These are phyloP conservation scores for Montipora foliosa DNA, from an alignment of 64 coral and sea anemone species.

Conservation along the genomic window DNA sequence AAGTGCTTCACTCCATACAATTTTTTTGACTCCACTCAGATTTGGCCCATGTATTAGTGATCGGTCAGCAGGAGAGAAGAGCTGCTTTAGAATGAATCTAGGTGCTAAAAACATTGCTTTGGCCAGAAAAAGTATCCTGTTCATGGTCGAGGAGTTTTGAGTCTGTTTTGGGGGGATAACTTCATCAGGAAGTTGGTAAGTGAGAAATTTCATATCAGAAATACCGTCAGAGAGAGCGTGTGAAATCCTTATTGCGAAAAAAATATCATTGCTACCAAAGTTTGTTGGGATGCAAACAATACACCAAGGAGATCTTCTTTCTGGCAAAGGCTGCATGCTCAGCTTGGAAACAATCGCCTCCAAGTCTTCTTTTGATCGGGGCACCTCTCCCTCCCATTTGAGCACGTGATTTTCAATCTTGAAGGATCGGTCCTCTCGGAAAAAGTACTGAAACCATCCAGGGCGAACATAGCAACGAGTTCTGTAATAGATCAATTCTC, in stretches of 20 bases:
- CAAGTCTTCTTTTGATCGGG: conserved; percentile 83
- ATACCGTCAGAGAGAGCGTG: conserved; percentile 92
- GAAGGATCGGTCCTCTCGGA: conserved; percentile 82
- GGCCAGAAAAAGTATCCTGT: conserved; percentile 30
- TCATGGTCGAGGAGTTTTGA: conserved; percentile 59
- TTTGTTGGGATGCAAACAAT: conserved; percentile 80
- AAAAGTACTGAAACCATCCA: conserved; percentile 95
- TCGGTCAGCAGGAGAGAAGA: conserved; percentile 32
- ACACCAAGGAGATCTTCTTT: conserved; percentile 71
- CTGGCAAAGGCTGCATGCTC: conserved; percentile 45
- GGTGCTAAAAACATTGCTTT: conserved; percentile 72
- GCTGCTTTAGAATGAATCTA: conserved; percentile 29
- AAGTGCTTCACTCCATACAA: conserved; percentile 75
- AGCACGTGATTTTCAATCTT: conserved; percentile 89
- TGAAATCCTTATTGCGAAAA: conserved; percentile 58
- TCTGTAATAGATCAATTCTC: conserved; percentile 69
- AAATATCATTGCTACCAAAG: conserved; percentile 62
- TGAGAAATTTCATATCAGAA: conserved; percentile 71
- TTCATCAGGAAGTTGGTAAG: conserved; percentile 65
- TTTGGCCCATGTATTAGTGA: conserved; percentile 86
- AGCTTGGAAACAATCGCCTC: conserved; percentile 74
- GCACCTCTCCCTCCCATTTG: conserved; percentile 65
- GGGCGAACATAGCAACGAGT: conserved; percentile 56
- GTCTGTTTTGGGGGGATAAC: conserved; percentile 53
- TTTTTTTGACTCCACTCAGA: conserved; percentile 84